Evolutionary conservation across 1,140 invertebrate genomes (phyloP), one percentile per base, ranked within the genome.

Genomic region (Bombus consobrinus): DNA sequence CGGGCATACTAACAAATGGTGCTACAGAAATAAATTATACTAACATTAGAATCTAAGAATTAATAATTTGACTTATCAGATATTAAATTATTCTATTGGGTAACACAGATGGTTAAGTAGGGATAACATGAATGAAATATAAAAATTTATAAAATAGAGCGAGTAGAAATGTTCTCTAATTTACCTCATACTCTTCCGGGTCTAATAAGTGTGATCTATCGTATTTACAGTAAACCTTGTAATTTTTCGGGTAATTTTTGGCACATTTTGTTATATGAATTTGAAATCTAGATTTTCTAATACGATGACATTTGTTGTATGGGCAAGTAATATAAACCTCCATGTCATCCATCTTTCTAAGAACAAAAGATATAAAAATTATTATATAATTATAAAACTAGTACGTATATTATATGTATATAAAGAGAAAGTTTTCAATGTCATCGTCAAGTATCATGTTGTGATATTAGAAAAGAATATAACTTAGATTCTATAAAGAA

Each of bases 241-340:
- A 28, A 18, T 15, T 1, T 25, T 28, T 25, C 5, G 62, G 68
- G 68, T n/a, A 66, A 39, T 43, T 72, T 73, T 32, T 79, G 3
- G 53, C 37, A 62, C 88, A 90, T 74, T 78, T 90, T 0, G 5
- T 0, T 34, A 89, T 2, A n/a, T 90, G 88, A 8, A 0, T 9
- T n/a, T 72, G 64, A 18, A 87, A 3, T 41, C 69, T 64, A 12
- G 0, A n/a, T 28, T 8, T 47, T 15, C 47, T 6, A 75, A 90
- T 84, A 5, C 62, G 66, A 87, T 90, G 88, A 3, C 59, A 4
- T 8, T 74, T n/a, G 64, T 89, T 62, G 2, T 47, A 81, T 0
- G 88, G 88, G n/a, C 88, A 89, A 13, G 66, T 39, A 9, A 82
- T 3, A 57, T 28, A 41, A 37, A 4, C 3, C 22, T 37, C n/a